Conservation (phyloP, 2,113 vertebrate species). For the Chaetops frenatus region DNA sequence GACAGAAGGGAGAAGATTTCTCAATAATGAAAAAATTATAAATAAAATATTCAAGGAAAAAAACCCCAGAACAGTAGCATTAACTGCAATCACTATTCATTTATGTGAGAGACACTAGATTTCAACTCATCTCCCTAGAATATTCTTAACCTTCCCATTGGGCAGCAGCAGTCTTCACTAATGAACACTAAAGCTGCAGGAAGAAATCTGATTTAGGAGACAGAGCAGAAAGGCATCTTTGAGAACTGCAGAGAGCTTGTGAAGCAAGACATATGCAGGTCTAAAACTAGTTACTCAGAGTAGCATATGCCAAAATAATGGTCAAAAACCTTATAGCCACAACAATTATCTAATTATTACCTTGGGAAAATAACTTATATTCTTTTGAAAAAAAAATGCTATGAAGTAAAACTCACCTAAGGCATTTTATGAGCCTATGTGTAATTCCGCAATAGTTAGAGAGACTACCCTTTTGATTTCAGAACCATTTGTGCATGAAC, state of each 20-base stretch:
- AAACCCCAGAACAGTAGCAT: background rate
- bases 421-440: background rate
- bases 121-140: background rate
- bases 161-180: background rate
- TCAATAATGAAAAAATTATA: background rate
- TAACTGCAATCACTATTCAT: background rate
- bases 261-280: background rate
- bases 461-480: background rate
- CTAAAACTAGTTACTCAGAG: background rate
- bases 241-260: background rate
- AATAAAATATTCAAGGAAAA: background rate
- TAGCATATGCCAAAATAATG: background rate
- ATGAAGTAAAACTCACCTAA: background rate
- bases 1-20: background rate
- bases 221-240: background rate
- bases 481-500: background rate
- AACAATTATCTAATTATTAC: background rate
- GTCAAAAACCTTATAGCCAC: constrained; percentile 1
- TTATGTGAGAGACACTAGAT: background rate
- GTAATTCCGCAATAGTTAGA: background rate
- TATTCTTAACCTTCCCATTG: background rate
- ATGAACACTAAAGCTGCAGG: background rate
- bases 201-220: background rate
- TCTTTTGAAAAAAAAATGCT: background rate
- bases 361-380: background rate